Evolutionary conservation across 2,888 invertebrate species (phyloP).

Genomic region (Neria commutata): DNA sequence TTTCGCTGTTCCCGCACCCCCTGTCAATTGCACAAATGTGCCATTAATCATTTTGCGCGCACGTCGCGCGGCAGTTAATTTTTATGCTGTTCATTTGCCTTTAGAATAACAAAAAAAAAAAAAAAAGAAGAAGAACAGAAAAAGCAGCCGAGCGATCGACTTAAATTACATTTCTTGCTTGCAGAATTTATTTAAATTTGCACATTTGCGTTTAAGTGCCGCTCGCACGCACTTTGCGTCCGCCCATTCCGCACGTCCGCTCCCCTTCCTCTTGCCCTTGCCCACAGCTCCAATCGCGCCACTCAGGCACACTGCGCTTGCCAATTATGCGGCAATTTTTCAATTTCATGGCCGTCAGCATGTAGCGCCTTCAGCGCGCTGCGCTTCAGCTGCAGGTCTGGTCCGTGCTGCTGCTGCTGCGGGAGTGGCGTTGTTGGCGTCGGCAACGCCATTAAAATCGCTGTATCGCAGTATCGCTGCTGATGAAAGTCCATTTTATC

Average conservation of each 20-base stretch:
- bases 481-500: slow-evolving; percentile 22
- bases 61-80: slow-evolving; percentile 12
- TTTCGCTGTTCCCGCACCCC: too few relatives aligned
- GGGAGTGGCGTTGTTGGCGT: background rate
- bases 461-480: background rate
- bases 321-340: slow-evolving; percentile 20
- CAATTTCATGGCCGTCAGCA: slow-evolving; percentile 11
- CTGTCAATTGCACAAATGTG: slow-evolving; percentile 12
- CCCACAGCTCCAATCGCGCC: background rate
- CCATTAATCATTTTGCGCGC: slow-evolving; percentile 11
- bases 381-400: background rate
- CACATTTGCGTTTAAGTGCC: slow-evolving; percentile 3
- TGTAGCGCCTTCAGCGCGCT: background rate
- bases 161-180: background rate
- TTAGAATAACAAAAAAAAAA: background rate
- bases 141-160: background rate
- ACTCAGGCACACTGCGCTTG: background rate
- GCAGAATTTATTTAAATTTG: background rate
- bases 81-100: background rate
- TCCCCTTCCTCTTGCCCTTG: background rate
- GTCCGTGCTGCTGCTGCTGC: background rate
- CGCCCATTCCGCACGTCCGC: background rate
- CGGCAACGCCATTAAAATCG: slow-evolving; percentile 1
- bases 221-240: background rate
- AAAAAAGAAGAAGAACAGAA: too few relatives aligned